Conservation (phyloP, 1,140 invertebrate genomes). For the Lordiphosa collinella region DNA sequence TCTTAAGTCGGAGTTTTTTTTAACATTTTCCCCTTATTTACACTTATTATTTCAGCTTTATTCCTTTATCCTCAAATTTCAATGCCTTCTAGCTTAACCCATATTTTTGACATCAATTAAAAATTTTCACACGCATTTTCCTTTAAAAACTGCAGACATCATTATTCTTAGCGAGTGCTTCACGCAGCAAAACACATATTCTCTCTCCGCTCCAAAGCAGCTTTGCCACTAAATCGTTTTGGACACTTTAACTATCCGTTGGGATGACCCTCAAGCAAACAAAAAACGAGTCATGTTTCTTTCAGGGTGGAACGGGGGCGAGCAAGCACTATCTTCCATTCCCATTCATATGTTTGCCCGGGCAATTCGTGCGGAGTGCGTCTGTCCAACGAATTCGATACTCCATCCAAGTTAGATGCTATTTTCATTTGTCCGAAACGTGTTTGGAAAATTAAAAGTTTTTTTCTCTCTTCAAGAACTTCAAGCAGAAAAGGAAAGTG, state of each 20-base stretch:
- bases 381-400: constrained; percentile 47
- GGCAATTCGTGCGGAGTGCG: constrained; percentile 37
- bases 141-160: not conserved
- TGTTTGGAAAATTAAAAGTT: constrained; percentile 74
- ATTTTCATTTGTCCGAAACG: constrained; percentile 69
- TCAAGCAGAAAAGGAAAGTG: constrained; percentile 51
- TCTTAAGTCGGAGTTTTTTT: no score
- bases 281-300: constrained; percentile 27
- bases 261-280: constrained; percentile 25
- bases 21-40: no score
- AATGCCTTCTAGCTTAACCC: no score
- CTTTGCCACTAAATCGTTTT: constrained; percentile 47
- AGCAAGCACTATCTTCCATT: constrained; percentile 27
- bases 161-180: constrained; percentile 40
- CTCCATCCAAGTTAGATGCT: constrained; percentile 34
- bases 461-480: not conserved
- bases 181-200: constrained; percentile 36
- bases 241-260: constrained; percentile 49
- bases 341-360: constrained; percentile 48
- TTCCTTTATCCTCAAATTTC: no score
- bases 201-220: constrained; percentile 20
- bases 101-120: no score
- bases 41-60: no score
- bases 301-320: constrained; percentile 10
- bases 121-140: no score